Conservation (phyloP, 2,113 vertebrate genomes). For the Meles meles region DNA sequence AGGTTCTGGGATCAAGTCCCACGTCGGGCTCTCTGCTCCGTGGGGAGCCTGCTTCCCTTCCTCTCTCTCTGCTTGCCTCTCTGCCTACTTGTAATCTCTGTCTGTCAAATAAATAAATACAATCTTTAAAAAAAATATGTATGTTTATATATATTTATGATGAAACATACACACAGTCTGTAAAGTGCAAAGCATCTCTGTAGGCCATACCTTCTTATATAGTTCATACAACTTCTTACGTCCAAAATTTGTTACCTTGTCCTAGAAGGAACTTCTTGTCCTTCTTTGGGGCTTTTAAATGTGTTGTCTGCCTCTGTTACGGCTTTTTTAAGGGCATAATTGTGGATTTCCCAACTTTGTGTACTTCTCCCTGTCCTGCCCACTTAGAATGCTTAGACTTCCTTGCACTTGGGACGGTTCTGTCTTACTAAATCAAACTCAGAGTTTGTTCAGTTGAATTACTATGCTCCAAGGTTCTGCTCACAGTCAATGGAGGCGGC, state of each 20-base stretch:
- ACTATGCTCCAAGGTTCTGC: background rate
- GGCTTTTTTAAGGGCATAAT: background rate
- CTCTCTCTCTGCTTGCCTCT: too few species aligned
- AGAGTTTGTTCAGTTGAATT: background rate
- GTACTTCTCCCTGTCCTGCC: background rate
- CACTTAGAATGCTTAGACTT: background rate
- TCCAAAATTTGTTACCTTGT: background rate
- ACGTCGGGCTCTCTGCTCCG: too few species aligned
- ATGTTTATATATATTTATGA: background rate
- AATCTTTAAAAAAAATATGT: background rate
- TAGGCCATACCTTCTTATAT: background rate
- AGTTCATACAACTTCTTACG: background rate
- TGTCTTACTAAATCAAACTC: background rate
- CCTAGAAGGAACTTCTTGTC: background rate
- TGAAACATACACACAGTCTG: background rate
- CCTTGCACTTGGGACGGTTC: background rate
- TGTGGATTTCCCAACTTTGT: background rate
- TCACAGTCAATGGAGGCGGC: background rate
- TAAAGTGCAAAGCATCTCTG: background rate
- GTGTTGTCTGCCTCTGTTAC: background rate
- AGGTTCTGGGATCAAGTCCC: too few species aligned
- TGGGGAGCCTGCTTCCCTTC: too few species aligned
- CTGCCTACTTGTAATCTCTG: too few species aligned
- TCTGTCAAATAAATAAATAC: too few species aligned
- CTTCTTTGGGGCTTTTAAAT: background rate